phyloP scores from a whole-genome alignment of 2,888 invertebrate genomes.

The Amphipyra berbera region DNA sequence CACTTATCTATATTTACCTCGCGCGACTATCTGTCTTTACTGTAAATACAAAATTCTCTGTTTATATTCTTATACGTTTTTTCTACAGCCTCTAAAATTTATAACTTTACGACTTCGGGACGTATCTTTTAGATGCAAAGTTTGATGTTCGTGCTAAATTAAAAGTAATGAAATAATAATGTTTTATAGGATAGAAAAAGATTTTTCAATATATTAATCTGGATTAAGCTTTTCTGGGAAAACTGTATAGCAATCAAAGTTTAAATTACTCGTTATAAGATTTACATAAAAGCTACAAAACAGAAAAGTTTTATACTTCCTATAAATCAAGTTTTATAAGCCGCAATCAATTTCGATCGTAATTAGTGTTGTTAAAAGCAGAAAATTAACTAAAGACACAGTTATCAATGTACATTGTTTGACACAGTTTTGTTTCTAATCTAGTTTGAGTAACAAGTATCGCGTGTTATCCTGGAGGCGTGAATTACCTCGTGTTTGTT shows the following conservation, averaged over 20 bases:
- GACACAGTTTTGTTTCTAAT: constrained; percentile 44
- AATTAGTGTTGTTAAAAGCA: background rate
- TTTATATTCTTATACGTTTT: constrained; percentile 63
- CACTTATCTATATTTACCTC: constrained; percentile 82
- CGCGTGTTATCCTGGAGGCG: constrained; percentile 56
- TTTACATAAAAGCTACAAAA: too few species aligned
- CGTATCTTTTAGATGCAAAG: constrained; percentile 24
- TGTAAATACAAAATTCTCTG: constrained; percentile 76
- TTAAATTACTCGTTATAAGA: background rate
- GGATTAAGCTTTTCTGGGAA: constrained; percentile 2
- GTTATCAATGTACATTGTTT: constrained; percentile 28
- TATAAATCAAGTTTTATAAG: too few species aligned
- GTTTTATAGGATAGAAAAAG: constrained; percentile 13
- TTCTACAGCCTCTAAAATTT: constrained; percentile 54
- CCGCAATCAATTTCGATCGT: background rate
- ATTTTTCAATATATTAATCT: constrained; percentile 16
- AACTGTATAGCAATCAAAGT: background rate
- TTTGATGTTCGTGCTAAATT: constrained; percentile 46
- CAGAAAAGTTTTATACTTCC: too few species aligned
- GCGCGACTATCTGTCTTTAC: constrained; percentile 73
- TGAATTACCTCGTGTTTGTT: constrained; percentile 56
- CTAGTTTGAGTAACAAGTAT: constrained; percentile 33
- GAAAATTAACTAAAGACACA: constrained; percentile 5
- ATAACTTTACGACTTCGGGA: constrained; percentile 45
- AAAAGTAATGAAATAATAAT: constrained; percentile 35